phyloP scores from a whole-genome alignment of 1,140 invertebrate genomes.

The Drosophila nikananu region DNA sequence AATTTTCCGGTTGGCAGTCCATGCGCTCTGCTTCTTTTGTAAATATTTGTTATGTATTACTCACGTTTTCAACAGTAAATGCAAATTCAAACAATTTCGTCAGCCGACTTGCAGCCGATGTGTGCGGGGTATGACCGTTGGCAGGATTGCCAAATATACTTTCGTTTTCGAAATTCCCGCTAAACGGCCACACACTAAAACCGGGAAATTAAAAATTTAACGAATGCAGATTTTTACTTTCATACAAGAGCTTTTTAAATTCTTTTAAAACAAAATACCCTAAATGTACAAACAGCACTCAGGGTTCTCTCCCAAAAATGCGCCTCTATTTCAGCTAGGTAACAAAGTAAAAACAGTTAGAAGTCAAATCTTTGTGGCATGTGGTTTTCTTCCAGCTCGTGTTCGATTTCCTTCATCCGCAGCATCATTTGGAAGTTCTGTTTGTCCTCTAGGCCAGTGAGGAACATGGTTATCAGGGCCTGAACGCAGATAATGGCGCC shows the following conservation, averaged over 20 bases:
- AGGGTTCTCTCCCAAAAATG: background rate
- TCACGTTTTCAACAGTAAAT: slow-evolving; percentile 66
- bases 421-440: slow-evolving; percentile 78
- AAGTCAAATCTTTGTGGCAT: slow-evolving; percentile 48
- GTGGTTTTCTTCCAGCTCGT: slow-evolving; percentile 57
- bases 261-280: background rate
- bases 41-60: slow-evolving; percentile 52
- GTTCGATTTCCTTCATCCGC: slow-evolving; percentile 73
- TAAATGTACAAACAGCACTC: background rate
- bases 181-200: slow-evolving; percentile 6
- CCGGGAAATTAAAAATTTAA: background rate
- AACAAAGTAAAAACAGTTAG: slow-evolving; percentile 42
- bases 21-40: too few relatives aligned
- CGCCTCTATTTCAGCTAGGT: slow-evolving; percentile 29
- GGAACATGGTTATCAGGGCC: slow-evolving; percentile 78
- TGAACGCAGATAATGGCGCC: slow-evolving; percentile 83
- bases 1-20: background rate
- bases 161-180: background rate
- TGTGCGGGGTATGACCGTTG: slow-evolving; percentile 37
- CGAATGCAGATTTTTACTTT: background rate
- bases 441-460: slow-evolving; percentile 85
- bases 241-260: background rate
- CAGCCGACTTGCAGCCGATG: slow-evolving; percentile 68
- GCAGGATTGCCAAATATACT: background rate
- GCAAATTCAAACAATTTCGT: slow-evolving; percentile 74